Evolutionary conservation across 2,888 invertebrate species (phyloP), one percentile per base, ranked within the genome.

Genomic region (Blastobasis lacticolella): DNA sequence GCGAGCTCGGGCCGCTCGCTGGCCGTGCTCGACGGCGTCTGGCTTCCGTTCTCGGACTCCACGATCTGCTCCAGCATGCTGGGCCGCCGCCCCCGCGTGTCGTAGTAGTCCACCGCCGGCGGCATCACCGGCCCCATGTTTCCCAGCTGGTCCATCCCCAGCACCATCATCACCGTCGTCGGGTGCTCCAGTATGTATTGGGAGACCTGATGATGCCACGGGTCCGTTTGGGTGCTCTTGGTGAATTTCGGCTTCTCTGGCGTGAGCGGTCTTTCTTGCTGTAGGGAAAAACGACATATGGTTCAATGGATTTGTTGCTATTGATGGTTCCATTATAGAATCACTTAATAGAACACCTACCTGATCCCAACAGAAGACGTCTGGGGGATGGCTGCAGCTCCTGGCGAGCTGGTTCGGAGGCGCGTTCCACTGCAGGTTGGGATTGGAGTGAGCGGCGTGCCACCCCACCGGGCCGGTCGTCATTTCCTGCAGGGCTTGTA

Each of bases 341-440:
- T 23, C 23, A 23, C 23, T 23, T 23, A 23, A 23, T 23, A 23
- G 23, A 40, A 40, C 6, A 40, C 42, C 9, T 63, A 87, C 88
- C 72, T 89, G 90, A 64, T 94, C 93, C 90, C 94, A 94, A 64
- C 92, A 93, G 77, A 95, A 94, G 58, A 95, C 94, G 66, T 95
- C 95, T 0, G 95, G 94, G 0, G 95, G 95, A 81, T 95, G 95
- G 3, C 95, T 95, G 52, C 94, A 93, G 71, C 94, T 93, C 54
- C 95, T 90, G 1, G 94, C 94, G 49, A 95, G 88, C 56, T 91
- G 81, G 56, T 89, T 90, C 4, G 83, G 82, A 5, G 75, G 89
- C 49, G 85, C 85, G 61, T 81, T 90, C 83, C 78, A 91, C 57
- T 92, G 91, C 42, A 94, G 89, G 70, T 94, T 95, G 5, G 95